Evolutionary conservation across 2,113 vertebrate species (phyloP), one percentile per base, ranked within the genome.

Genomic region (Melanostigma gelatinosum): DNA sequence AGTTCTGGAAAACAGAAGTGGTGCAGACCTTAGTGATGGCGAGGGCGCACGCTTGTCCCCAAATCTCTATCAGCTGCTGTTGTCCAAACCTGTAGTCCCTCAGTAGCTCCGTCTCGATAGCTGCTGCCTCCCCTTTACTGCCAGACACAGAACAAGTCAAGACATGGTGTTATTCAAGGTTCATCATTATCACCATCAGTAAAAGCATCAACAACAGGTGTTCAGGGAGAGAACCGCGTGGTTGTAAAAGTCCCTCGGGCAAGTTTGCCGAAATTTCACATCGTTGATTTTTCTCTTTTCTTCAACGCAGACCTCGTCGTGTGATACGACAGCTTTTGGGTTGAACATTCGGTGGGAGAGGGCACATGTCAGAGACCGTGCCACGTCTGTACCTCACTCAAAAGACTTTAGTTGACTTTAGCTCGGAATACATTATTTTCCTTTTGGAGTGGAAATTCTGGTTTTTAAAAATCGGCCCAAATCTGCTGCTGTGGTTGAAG

Each of bases 11-110:
- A 10, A 24, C 3, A 44, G 52, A 34, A 9, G 46, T 7, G 15
- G 57, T 6, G 61, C 91, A 50, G 57, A 99, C 98, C 97, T 97
- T 99, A 46, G 97, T 93, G 55, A 99, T 95, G 6, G 97, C 97
- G 68, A 97, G 65, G 1, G 97, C 97, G 1, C 97, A 97, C 0
- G 96, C 97, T 3, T 98, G 96, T 54, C 98, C 98, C 91, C 96
- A 97, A 64, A 99, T 96, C 93, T 99, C 98, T 34, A 97, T 95
- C 74, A 98, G 94, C 94, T 98, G 97, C 94, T 97, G 97, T 65
- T 95, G 92, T 85, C 97, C 97, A 38, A 99, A 99, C 58, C 92
- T 94, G 58, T 98, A 99, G 82, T 99, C 98, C 71, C 92, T 96
- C 65, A 97, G 89, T 12, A 98, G 95, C 91, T 99, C 97, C 61